Evolutionary conservation across 2,797 vertebrate species (phyloP), one percentile per base, ranked within the genome.

Genomic region (Neoniphon sammara): DNA sequence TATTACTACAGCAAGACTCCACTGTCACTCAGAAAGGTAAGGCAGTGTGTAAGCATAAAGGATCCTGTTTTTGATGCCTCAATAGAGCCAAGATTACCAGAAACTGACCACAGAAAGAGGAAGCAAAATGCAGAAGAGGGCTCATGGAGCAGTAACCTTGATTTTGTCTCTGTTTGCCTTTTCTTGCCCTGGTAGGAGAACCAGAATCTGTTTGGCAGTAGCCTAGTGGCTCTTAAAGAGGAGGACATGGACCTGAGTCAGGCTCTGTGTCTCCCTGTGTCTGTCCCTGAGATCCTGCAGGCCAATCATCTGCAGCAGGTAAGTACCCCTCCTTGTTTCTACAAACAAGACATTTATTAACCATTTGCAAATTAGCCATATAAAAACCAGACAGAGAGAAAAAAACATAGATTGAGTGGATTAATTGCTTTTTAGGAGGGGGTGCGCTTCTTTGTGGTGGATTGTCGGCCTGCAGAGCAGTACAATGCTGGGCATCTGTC

Each of bases 1-100:
- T 97, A 98, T 93, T 99, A 99, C 87, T 96, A 96, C 93, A 98
- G 95, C 93, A 98, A 97, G 94, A 99, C 97, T 14, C 98, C 98
- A 7, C 87, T 96, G 87, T 99, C 98, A 1, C 97, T 99, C 85
- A 95, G 97, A 84, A 99, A 98, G 96, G 97, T 98, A 93, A 91
- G 52, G 21, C 21, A 3, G 12, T 70, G 42, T 3, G 7, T 18
- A 21, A 5, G 10, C 10, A 65, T 59, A 9, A 17, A 60, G 11
- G 20, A 20, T 14, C 12, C 42, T 46, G 64, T 15, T 47, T 31
- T 61, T 21, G 42, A 25, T 21, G 0, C 18, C 46, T 54, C 54
- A 53, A 14, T 68, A 50, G n/a, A 67, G 46, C 21, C 7, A 18
- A 27, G 5, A n/a, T 14, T 44, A 4, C 5, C 3, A 46, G 18